Evolutionary conservation across 1,140 invertebrate genomes (phyloP).

Genomic region (Mesaphorura yosii): DNA sequence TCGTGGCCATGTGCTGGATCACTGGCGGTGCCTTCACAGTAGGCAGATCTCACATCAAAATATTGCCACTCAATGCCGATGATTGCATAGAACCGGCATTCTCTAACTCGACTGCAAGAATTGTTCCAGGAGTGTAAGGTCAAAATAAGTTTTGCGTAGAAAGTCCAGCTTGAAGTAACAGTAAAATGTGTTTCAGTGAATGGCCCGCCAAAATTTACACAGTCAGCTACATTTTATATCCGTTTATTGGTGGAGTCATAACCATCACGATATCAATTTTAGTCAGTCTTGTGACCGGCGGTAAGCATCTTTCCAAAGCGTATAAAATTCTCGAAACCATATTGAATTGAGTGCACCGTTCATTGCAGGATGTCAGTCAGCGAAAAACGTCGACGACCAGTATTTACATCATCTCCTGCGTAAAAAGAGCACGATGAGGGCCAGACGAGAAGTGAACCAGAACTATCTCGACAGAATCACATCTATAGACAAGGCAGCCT

Average conservation of each 20-base stretch:
- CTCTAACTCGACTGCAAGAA: background rate
- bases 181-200: constrained; percentile 19
- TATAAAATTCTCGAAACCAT: background rate
- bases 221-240: constrained; percentile 28
- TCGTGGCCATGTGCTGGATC: constrained; percentile 31
- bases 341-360: background rate
- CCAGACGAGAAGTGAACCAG: too few relatives aligned
- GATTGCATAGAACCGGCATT: constrained; percentile 1
- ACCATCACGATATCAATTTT: constrained; percentile 17
- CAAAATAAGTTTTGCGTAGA: background rate
- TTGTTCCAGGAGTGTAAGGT: background rate
- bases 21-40: constrained; percentile 25
- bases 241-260: constrained; percentile 27
- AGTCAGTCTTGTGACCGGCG: constrained; percentile 24
- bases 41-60: constrained; percentile 22
- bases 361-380: constrained; percentile 8
- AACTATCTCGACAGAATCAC: too few relatives aligned
- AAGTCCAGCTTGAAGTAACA: too few relatives aligned
- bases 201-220: constrained; percentile 32
- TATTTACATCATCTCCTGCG: constrained; percentile 23
- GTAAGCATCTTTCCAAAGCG: constrained; percentile 8
- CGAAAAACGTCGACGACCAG: constrained; percentile 10
- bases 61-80: constrained; percentile 22
- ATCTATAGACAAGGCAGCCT: too few relatives aligned
- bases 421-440: constrained; percentile 6